Base-by-base conservation (phyloP, 1,140 invertebrate genomes). In the Cryptotermes secundus region DNA sequence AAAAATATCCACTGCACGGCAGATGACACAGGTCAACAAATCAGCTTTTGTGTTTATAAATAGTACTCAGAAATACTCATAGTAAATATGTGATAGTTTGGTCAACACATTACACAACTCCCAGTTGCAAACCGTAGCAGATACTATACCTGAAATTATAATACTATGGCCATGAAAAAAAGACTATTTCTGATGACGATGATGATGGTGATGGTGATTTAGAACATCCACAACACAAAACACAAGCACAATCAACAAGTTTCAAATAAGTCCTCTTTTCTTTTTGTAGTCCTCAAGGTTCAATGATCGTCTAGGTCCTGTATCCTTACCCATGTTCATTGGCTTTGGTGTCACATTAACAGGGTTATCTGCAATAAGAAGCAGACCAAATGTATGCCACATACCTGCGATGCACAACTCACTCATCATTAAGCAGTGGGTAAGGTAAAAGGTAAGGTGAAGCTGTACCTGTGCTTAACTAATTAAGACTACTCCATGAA, bases 211-310 rank as follows among this genome's bases (percentile, higher is more conserved):
- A 26, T 19, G 53, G 24, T 59, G 26, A 59, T 59, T 14, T 19
- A 59, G 26, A 22, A 59, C 53, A n/a, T 59, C 6, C 36, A 80
- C n/a, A 24, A 26, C 80, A 42, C 31, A 42, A 10, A 42, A 26
- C 38, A 42, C 38, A 42, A 42, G 38, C 38, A 42, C 59, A 24
- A 22, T 79, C 26, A 72, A 83, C 26, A 31, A 12, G 80, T 34
- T 80, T 92, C 94, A 97, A 90, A 99, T 99, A 81, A 99, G 93
- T 83, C 98, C 97, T 86, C 97, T 93, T 88, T 97, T 96, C 90
- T 98, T 98, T 91, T 99, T 99, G 90, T 99, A 99, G 88, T 98
- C 98, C 90, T 98, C 97, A 83, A 99, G 90, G 89, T 99, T 99
- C n/a, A 99, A 90, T 1, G 97, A 98, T 85, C 97, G 90, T 86